Evolutionary conservation across 2,888 invertebrate species (phyloP), one percentile per base, ranked within the genome.

Genomic region (Sinelater perroti): DNA sequence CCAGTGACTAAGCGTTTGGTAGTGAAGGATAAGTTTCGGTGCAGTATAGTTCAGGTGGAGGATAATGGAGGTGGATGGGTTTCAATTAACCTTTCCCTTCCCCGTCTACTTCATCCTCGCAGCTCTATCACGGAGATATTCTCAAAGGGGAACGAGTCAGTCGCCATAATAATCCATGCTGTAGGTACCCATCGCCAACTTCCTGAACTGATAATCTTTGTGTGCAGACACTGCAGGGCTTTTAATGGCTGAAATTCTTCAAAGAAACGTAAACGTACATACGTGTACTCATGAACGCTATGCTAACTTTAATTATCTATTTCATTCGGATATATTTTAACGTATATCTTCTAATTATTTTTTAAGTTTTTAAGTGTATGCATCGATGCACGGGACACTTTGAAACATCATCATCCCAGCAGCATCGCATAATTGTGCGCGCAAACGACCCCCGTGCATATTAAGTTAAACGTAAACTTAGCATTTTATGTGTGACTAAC

Each of bases 41-140:
- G 61, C 62, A 67, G 60, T 67, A 63, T 68, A 68, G 69, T 70
- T 73, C 75, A 75, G 76, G 76, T 76, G 73, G 71, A 73, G 66
- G 63, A 70, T 72, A 76, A 75, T 75, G 70, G 73, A 74, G 75
- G 75, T 74, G 71, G 74, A 75, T 74, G 72, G 74, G 69, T 75
- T 76, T 76, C 75, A 76, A 76, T 76, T 76, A 76, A 75, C 75
- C 74, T 75, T 67, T 64, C 67, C 61, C 63, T 62, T 62, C 65
- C 61, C 54, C 60, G 26, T 40, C 50, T 57, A 58, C 63, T 60
- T 53, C 61, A 58, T 54, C 58, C 52, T 50, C 38, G 50, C 46
- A 60, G 67, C 60, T 61, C 58, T 58, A 66, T 63, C 63, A 60
- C 44, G 64, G 64, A 65, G 64, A 65, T 64, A 68, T 69, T 67